Conservation (phyloP, 2,797 vertebrate species). For the Enteromius unitaeniatus region DNA sequence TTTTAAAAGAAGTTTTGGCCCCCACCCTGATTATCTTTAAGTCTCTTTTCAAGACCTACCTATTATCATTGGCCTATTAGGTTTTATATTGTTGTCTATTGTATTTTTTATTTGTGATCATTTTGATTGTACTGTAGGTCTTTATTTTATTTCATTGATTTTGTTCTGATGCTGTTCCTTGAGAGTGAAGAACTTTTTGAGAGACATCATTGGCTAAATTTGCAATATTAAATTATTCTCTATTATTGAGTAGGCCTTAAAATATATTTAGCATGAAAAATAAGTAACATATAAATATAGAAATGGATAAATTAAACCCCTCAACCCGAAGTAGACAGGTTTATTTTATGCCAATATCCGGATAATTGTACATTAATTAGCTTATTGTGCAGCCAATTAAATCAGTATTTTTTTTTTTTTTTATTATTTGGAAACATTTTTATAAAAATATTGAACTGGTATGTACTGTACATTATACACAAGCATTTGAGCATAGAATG, state of each 20-base stretch:
- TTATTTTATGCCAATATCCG: not conserved
- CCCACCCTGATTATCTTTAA: too few species aligned
- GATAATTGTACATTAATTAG: not conserved
- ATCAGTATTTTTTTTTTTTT: not conserved
- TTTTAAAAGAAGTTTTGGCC: not conserved
- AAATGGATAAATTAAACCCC: not conserved
- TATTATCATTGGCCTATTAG: too few species aligned
- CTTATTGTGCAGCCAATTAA: not conserved
- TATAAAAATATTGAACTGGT: too few species aligned
- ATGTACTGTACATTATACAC: not conserved
- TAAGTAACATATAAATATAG: not conserved
- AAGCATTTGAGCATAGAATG: not conserved
- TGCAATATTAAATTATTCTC: not conserved
- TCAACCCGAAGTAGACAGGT: too few species aligned
- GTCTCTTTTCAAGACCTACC: too few species aligned
- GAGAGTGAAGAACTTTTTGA: too few species aligned
- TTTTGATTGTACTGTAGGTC: too few species aligned
- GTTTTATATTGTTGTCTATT: too few species aligned
- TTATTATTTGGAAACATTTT: not conserved
- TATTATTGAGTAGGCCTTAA: not conserved
- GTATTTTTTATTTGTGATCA: too few species aligned
- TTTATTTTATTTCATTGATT: too few species aligned
- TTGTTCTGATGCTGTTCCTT: too few species aligned
- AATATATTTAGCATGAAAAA: not conserved
- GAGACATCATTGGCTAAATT: not conserved